Evolutionary conservation across 2,888 invertebrate genomes (phyloP), one percentile per base, ranked within the genome.

Genomic region (Orthonevra nobilis): DNA sequence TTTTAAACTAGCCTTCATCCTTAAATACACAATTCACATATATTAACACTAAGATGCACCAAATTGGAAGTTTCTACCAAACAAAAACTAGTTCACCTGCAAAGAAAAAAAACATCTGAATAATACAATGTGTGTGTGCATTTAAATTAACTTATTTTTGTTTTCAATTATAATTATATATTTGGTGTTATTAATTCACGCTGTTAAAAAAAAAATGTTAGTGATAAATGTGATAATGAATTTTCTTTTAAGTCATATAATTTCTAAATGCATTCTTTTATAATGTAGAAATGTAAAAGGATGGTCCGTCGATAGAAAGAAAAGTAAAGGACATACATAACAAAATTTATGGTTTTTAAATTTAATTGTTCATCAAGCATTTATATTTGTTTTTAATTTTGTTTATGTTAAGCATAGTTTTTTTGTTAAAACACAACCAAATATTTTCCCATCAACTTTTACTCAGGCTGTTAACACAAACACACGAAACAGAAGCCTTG

Each of bases 401-500:
- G 63, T 44, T 63, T 63, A 48, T 48, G 44, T 34, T 81, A 10
- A 64, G 75, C 70, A 81, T 81, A 64, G 23, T 74, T 60, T 64
- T 50, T 68, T 70, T 52, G 52, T 73, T 73, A 66, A 81, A 70
- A 72, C 61, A 79, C 72, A 79, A 61, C 56, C 69, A 81, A 79
- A 61, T 81, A 68, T 73, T 69, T 81, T 72, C 56, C 74, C 75
- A 81, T 81, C 77, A 83, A 86, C 83, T 86, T 84, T 86, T 83
- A 84, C 86, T 85, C 86, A 89, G 89, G 89, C 88, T 88, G 87
- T 89, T 85, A 89, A 88, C 87, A 89, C 89, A 87, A 89, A 89
- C 83, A 89, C 89, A 87, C 86, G 89, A 84, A 89, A 89, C 86
- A 87, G 89, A 88, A 89, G 89, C 88, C 89, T 89, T 87, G 89